Evolutionary conservation across 1,140 invertebrate species (phyloP), one percentile per base, ranked within the genome.

Genomic region (Holcopasites calliopsidis): DNA sequence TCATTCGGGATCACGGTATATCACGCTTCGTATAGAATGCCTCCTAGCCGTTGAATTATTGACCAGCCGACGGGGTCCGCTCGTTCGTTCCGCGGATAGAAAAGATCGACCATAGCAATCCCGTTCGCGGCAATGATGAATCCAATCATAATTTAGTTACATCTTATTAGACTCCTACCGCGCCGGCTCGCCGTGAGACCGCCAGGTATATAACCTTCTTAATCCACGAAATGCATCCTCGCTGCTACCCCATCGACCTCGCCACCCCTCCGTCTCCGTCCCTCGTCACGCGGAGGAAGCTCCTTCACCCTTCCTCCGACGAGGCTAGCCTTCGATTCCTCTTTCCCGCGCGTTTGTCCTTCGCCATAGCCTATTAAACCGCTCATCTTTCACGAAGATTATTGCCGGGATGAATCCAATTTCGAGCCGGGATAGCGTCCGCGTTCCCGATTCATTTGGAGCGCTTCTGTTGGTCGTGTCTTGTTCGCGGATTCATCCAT

Each of bases 71-170:
- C 58, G 58, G 55, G 58, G 42, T 68, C 49, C 66, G 69, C 52
- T 49, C 50, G 61, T 61, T 74, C 82, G 77, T 74, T 81, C 79
- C 66, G 31, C 74, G 55, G 65, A 70, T 76, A 79, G 73, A 80
- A 72, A 79, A 85, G 83, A 88, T 88, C 83, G 88, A 83, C 89
- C 88, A 90, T 90, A 89, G 75, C 83, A 90, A 81, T 84, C 79
- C 89, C 77, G 85, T 87, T 86, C 73, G 82, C 87, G 86, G 87
- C 89, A 90, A 90, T 90, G 89, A 90, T 90, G 89, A 90, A 90
- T 90, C 89, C 89, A 90, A 90, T 90, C 89, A 90, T 90, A 90
- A 90, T 90, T 90, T 90, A 90, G 89, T 90, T 90, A 90, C 89
- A 90, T 90, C 89, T 90, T 90, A 90, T 90, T 90, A 90, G 88